These are phyloP conservation scores for Panagrolaimus sp. DNA, from an alignment of 1,140 invertebrate species.

Conservation along the genomic window DNA sequence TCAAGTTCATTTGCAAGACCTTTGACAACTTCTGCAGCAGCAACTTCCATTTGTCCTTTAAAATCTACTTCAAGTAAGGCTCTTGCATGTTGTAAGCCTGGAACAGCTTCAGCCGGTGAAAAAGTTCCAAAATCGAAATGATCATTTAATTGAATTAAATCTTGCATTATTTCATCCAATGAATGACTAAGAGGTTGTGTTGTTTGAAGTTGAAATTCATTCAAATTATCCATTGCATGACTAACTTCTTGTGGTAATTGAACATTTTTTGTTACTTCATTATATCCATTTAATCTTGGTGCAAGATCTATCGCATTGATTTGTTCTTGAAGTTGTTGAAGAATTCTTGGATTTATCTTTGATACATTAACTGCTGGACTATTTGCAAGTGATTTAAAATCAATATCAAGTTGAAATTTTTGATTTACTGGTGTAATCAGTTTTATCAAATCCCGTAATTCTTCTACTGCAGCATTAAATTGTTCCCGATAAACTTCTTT, in stretches of 20 bases:
- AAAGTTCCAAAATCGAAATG: constrained; percentile 18
- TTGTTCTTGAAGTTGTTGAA: constrained; percentile 27
- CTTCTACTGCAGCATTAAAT: constrained; percentile 7
- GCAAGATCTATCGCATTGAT: constrained; percentile 5
- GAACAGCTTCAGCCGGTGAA: constrained; percentile 26
- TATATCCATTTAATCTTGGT: constrained; percentile 9
- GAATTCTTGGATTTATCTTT: constrained; percentile 20
- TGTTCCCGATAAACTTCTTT: constrained; percentile 17
- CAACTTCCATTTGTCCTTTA: constrained; percentile 24
- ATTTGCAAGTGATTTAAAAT: constrained; percentile 5
- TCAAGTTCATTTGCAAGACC: constrained; percentile 23
- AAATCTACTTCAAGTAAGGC: constrained; percentile 28
- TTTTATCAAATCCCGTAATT: constrained; percentile 26
- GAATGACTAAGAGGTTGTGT: constrained; percentile 16
- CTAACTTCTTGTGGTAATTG: constrained; percentile 1
- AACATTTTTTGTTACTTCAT: neutral
- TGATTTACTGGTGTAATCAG: constrained; percentile 21
- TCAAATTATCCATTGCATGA: neutral
- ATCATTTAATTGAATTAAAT: neutral
- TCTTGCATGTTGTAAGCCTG: constrained; percentile 34
- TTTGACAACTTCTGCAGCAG: constrained; percentile 31
- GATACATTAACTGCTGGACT: constrained; percentile 20
- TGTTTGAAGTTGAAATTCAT: constrained; percentile 18
- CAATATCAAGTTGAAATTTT: constrained; percentile 8
- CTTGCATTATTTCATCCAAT: constrained; percentile 10